Evolutionary conservation across 2,888 invertebrate species (phyloP).

Genomic region (Chloroclysta siterata): DNA sequence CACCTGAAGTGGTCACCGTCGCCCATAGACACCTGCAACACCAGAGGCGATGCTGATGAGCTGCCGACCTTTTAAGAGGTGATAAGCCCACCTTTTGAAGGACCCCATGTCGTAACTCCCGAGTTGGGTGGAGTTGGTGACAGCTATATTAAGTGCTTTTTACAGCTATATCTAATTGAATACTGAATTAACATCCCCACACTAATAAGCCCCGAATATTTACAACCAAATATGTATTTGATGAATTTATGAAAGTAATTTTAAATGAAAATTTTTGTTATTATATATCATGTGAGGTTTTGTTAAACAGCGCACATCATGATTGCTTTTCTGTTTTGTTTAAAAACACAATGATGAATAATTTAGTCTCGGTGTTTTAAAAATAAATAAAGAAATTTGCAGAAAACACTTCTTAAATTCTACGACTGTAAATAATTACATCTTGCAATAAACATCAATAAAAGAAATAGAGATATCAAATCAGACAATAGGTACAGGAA

Average conservation of each 20-base stretch:
- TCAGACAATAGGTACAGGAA: background rate
- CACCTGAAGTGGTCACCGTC: too few species aligned
- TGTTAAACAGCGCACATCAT: background rate
- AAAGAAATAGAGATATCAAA: background rate
- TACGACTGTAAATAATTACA: conserved; percentile 11
- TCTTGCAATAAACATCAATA: conserved; percentile 3
- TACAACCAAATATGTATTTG: background rate
- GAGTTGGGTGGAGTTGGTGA: background rate
- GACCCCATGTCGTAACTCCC: too few species aligned
- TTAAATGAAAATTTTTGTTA: background rate
- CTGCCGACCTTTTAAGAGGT: too few species aligned
- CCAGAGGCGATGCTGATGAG: too few species aligned
- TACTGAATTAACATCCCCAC: background rate
- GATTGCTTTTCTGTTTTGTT: background rate
- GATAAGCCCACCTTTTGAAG: too few species aligned
- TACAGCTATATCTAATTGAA: background rate
- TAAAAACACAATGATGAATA: too few species aligned
- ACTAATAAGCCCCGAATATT: background rate
- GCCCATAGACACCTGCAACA: too few species aligned
- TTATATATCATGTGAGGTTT: background rate
- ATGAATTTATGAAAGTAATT: background rate
- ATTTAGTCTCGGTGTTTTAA: background rate
- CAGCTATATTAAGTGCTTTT: background rate
- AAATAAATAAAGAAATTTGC: background rate
- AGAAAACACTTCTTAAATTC: conserved; percentile 4